Evolutionary conservation across 2,888 invertebrate genomes (phyloP), one percentile per base, ranked within the genome.

Genomic region (Mamestra brassicae): DNA sequence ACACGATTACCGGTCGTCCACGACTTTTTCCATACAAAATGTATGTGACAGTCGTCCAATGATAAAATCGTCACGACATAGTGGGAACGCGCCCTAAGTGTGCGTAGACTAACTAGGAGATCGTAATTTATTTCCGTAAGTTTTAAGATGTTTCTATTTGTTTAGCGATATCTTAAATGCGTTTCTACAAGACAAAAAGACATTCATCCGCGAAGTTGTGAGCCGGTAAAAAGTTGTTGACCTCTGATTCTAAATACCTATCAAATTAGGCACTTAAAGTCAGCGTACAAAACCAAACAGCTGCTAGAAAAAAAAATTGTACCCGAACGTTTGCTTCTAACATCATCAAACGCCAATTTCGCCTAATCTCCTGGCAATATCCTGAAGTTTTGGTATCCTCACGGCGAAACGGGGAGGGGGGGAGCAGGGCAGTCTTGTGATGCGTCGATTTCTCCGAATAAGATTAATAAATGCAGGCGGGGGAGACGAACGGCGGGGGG

Each of bases 361-460:
- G 38, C 42, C 67, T 65, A 67, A 74, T 68, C 83, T 76, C 60
- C 64, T 71, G 50, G 50, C 63, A 70, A 69, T 82, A 80, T 84
- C 67, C 74, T 68, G 64, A 82, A 84, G 62, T 64, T 73, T 76
- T 77, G 88, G 85, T 73, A 74, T 81, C 76, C 77, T 77, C 67
- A 80, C 78, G 78, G 77, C 50, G 80, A 74, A 69, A 67, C 45
- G 47, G 72, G 80, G 79, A 81, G 52, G 71, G 54, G 82, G 78
- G 80, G 82, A 65, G 76, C 79, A 81, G 81, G 74, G 88, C 70
- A 74, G 85, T 76, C 84, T 88, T 90, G 90, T 92, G 94, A 94
- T 94, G 95, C 94, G 94, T 92, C 93, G 95, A 95, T 95, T 95
- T 95, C 95, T 93, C 93, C 94, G 95, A 95, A 95, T 94, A 94